Base-by-base conservation (phyloP, 2,797 vertebrate species). In the Benthosema pterotum region DNA sequence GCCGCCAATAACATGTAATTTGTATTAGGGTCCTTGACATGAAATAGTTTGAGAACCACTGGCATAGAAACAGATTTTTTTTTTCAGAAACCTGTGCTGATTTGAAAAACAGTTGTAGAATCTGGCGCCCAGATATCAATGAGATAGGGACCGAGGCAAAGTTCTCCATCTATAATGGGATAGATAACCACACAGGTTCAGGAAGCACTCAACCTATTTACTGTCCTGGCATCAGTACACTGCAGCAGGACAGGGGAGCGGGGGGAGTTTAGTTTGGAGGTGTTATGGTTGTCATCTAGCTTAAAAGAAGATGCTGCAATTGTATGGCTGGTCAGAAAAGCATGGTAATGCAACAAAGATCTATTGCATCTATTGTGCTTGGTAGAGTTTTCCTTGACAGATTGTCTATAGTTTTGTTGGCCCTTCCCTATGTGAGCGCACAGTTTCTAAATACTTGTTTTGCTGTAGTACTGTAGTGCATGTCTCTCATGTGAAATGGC, bases 301-400 rank as follows among this genome's bases (percentile, higher is more conserved):
- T 60, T 59, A 64, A 75, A 79, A 59, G 83, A 72, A 77, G 67
- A 70, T 66, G 69, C 69, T 63, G 69, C 63, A 55, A 75, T 72
- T 76, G 65, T 77, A 69, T 65, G 69, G 67, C 79, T 76, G 82
- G 82, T 86, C 81, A 79, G 69, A 75, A 69, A 60, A 64, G 60
- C 81, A 82, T 52, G 73, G 60, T 77, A 71, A 59, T 71, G 58
- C 48, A 32, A 76, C 65, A 70, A 83, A 77, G 72, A 22, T 22
- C 19, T 22, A 22, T 22, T 22, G 19, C 4, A 25, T 25, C 22
- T 25, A 25, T 25, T 25, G 22, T 25, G 22, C 22, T 25, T 25
- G 22, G 22, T 25, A 25, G 22, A 25, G 57, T 79, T 73, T 58
- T 73, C 68, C 56, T 66, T 57, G 59, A 74, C 69, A 75, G 77